Conservation (phyloP, 2,888 invertebrate genomes). For the Branchipolynoe longqiensis region DNA sequence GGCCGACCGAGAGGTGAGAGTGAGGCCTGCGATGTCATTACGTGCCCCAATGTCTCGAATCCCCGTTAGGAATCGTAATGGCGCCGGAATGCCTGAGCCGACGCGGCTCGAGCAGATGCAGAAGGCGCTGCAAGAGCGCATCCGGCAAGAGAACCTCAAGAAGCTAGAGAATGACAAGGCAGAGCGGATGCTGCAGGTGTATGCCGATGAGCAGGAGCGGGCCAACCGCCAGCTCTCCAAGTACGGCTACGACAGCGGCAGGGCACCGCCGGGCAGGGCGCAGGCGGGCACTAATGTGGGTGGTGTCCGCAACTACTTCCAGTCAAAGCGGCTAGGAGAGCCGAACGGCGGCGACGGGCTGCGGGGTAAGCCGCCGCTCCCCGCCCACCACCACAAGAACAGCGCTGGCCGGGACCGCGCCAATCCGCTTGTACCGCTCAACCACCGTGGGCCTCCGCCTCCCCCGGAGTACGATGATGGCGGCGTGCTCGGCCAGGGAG, state of each 20-base stretch:
- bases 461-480: background rate
- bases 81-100: constrained; percentile 61
- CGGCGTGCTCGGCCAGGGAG: constrained; percentile 22
- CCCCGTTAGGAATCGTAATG: background rate
- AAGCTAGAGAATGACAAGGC: constrained; percentile 74
- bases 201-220: constrained; percentile 24
- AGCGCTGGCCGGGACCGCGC: constrained; percentile 73
- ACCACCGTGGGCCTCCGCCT: background rate
- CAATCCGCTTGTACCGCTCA: constrained; percentile 74
- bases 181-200: constrained; percentile 62
- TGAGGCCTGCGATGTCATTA: background rate
- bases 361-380: constrained; percentile 39
- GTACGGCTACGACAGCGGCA: constrained; percentile 23
- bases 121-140: constrained; percentile 72
- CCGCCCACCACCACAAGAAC: constrained; percentile 51
- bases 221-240: constrained; percentile 21
- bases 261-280: background rate
- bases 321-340: constrained; percentile 67
- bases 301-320: constrained; percentile 71
- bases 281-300: constrained; percentile 35
- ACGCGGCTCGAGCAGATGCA: constrained; percentile 74
- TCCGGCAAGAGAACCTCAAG: constrained; percentile 76
- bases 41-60: constrained; percentile 48
- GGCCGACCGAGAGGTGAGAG: background rate
- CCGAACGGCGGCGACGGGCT: background rate